Conservation (phyloP, 2,797 vertebrate species). For the Gymnopithys bicolor region DNA sequence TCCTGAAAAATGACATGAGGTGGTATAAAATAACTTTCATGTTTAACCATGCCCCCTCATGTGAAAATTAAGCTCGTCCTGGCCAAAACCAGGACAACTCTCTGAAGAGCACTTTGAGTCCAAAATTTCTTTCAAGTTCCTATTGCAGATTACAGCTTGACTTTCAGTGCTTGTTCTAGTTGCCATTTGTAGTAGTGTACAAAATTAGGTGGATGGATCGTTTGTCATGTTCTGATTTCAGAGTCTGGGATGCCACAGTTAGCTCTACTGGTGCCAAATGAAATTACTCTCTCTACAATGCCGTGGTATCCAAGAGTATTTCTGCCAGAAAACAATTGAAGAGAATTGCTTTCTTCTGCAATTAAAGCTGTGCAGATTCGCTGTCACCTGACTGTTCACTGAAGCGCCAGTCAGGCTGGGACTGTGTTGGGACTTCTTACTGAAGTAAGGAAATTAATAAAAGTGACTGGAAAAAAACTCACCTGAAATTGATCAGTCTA, state of each 20-base stretch:
- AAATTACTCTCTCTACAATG: background rate
- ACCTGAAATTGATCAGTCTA: background rate
- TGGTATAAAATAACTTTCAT: background rate
- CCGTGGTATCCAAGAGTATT: background rate
- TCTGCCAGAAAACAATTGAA: background rate
- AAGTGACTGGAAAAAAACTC: background rate
- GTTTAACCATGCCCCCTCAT: background rate
- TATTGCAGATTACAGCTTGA: background rate
- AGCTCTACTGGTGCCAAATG: background rate
- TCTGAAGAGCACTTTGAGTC: background rate
- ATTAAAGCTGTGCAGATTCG: background rate
- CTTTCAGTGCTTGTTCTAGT: background rate
- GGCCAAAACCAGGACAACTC: background rate
- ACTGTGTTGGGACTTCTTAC: background rate
- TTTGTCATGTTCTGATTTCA: background rate
- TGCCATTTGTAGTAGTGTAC: background rate
- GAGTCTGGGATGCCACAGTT: background rate
- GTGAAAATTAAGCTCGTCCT: background rate
- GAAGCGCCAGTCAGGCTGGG: background rate
- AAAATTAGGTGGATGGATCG: background rate
- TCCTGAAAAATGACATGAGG: background rate
- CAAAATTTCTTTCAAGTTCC: background rate
- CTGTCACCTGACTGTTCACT: background rate
- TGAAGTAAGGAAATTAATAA: background rate
- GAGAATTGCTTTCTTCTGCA: background rate